Evolutionary conservation across 37 sponge, comb jelly and placozoan species (phyloP), one percentile per base, ranked within the genome.

Genomic region (Ianthella basta): DNA sequence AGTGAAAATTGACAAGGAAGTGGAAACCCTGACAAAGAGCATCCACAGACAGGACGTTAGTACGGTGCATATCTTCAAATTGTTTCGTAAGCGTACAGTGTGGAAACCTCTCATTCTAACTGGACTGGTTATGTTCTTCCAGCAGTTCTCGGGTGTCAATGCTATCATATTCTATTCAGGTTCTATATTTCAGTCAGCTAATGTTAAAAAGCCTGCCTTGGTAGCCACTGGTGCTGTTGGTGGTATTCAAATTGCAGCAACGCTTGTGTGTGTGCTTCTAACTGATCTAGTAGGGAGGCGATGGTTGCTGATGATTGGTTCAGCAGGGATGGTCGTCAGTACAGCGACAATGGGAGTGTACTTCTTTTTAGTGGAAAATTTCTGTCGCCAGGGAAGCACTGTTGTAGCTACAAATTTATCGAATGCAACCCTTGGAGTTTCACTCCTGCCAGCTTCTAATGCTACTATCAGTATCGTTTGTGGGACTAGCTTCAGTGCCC

Each of bases 71-170:
- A 53, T 64, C 23, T 55, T 89, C 23, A 63, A 56, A 37, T 36
- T 81, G 12, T 79, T 92, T 15, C 30, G 64, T 13, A 82, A 82
- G 18, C 61, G 72, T 37, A 20, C 68, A 0, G 56, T 83, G 1
- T 82, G 53, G 67, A 55, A 77, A 5, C 87, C 93, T 20, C 60
- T 91, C 56, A 59, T 90, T 13, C 54, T 90, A 0, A 24, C 84
- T 33, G 20, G 70, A 27, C 10, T 37, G 0, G 19, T 92, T 15
- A 90, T 92, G 87, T 82, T 90, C 59, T 90, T 92, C 82, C 87
- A 90, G 78, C 90, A 92, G 69, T 90, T 91, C 24, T 36, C 56
- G 32, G 93, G 93, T 27, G 73, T 92, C 34, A 90, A 90, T 82
- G 83, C 87, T 0, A 82, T 92, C 55, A 55, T 80, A 0, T 90